Percentiles rank a stretch among this genome's conserved stretches.
phyloP scores from a whole-genome alignment of 2,113 vertebrate species.

The Cacatua alba region DNA sequence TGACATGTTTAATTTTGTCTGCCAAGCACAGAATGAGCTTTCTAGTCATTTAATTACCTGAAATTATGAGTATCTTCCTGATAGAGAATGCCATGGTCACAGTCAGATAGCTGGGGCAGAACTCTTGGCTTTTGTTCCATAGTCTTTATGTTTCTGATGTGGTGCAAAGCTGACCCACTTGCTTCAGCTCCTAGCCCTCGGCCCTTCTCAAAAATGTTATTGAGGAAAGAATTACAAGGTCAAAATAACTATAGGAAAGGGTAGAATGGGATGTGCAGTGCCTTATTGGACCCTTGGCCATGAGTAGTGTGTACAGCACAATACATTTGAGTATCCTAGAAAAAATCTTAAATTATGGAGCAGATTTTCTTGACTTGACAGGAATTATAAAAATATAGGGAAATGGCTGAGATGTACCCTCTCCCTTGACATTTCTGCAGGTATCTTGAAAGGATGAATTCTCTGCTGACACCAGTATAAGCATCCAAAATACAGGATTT shows the following conservation, averaged over 20 bases:
- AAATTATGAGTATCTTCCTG: constrained; percentile 38
- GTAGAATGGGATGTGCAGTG: rapidly evolving
- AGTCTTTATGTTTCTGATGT: background rate
- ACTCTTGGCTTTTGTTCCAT: constrained; percentile 11
- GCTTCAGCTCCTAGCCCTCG: background rate
- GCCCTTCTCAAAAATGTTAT: background rate
- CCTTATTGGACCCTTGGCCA: background rate
- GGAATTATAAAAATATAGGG: background rate
- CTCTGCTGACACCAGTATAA: background rate
- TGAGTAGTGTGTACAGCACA: background rate
- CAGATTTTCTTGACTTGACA: background rate
- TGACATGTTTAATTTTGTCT: constrained; percentile 28
- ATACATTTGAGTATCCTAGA: background rate
- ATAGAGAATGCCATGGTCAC: background rate
- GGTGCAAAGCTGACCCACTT: background rate
- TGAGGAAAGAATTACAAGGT: background rate
- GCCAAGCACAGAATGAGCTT: constrained; percentile 24
- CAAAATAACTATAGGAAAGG: background rate
- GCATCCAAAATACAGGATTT: background rate
- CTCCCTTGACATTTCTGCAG: background rate
- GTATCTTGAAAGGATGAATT: background rate
- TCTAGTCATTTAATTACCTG: constrained; percentile 50
- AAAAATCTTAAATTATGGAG: background rate
- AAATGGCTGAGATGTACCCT: background rate
- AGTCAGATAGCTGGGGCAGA: background rate